Base-by-base conservation (phyloP, 2,888 invertebrate species). In the Helobdella robusta region DNA sequence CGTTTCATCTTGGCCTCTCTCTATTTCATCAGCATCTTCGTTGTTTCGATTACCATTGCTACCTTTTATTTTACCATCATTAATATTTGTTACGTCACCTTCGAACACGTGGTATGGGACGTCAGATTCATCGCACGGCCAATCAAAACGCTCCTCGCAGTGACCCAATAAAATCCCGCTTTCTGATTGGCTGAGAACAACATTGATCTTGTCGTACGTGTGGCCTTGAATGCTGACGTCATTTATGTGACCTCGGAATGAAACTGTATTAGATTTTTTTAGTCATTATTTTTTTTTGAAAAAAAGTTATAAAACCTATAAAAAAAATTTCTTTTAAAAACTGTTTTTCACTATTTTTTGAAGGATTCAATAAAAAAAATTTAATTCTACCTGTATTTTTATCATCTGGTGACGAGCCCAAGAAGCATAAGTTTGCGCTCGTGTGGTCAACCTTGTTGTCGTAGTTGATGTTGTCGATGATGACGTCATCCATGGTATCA, bases 71-170 rank as follows among this genome's bases (percentile, higher is more conserved):
- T n/a, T n/a, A n/a, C n/a, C n/a, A n/a, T n/a, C n/a, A n/a, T n/a
- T n/a, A n/a, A n/a, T n/a, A n/a, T n/a, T n/a, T n/a, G n/a, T n/a
- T n/a, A n/a, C n/a, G n/a, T n/a, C n/a, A n/a, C n/a, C n/a, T n/a
- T n/a, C n/a, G n/a, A n/a, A n/a, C n/a, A n/a, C n/a, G n/a, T n/a
- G n/a, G n/a, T n/a, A n/a, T n/a, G n/a, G n/a, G n/a, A n/a, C n/a
- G n/a, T n/a, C n/a, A n/a, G n/a, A n/a, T n/a, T 50, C 50, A 8
- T 50, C 50, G 25, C n/a, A 50, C 6, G 18, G 20, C 25, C 18
- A n/a, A 50, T 6, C 50, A 50, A 50, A 28, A 54, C 54, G 28
- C 30, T n/a, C n/a, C n/a, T n/a, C n/a, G n/a, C n/a, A n/a, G n/a
- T n/a, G n/a, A 4, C 5, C 54, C 23, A 54, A 54, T 18, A 30